Evolutionary conservation across 2,888 invertebrate genomes (phyloP).

Genomic region (Drosophila engyochracea): DNA sequence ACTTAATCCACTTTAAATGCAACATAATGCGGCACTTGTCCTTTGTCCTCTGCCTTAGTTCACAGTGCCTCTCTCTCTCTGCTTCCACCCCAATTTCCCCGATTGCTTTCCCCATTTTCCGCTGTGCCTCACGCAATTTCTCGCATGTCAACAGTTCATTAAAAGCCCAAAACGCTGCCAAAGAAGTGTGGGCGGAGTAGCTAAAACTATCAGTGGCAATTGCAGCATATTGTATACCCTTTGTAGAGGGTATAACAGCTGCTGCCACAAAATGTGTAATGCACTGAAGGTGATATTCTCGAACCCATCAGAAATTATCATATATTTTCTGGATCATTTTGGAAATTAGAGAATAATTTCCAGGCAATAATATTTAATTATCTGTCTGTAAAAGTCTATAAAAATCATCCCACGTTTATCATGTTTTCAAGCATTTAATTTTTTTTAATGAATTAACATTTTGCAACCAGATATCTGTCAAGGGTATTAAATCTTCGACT

Average conservation of each 20-base stretch:
- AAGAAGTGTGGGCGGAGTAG: constrained; percentile 3
- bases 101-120: constrained; percentile 43
- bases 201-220: constrained; percentile 48
- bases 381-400: not conserved
- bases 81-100: not conserved
- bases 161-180: constrained; percentile 45
- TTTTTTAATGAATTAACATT: not conserved
- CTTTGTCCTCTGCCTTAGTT: constrained; percentile 23
- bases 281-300: not conserved
- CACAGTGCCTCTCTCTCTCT: not conserved
- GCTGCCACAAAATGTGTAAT: not conserved
- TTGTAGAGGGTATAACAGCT: not conserved
- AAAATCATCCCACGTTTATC: not conserved
- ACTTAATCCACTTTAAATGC: constrained; percentile 54
- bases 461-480: not conserved
- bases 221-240: constrained; percentile 14
- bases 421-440: not conserved
- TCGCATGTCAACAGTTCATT: constrained; percentile 76
- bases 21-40: constrained; percentile 64
- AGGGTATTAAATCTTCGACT: not conserved
- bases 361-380: not conserved
- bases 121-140: constrained; percentile 63
- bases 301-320: not conserved
- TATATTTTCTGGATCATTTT: not conserved
- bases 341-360: not conserved